phyloP scores from a whole-genome alignment of 1,140 invertebrate genomes.

The Calliphora vicina region DNA sequence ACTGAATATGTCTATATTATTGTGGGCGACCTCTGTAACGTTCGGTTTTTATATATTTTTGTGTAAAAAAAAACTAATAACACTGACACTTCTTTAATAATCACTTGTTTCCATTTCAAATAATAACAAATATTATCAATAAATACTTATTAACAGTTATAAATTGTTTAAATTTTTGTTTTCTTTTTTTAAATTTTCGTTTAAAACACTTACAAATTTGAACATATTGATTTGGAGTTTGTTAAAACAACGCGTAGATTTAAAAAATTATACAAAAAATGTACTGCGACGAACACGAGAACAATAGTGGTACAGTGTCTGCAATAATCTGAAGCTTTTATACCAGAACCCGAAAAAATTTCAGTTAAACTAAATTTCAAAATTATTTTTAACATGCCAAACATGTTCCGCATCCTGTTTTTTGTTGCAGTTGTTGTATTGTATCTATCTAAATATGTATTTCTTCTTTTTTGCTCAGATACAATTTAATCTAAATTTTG shows the following conservation, averaged over 20 bases:
- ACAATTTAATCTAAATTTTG: background rate
- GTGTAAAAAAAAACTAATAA: too few relatives aligned
- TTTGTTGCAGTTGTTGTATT: constrained; percentile 18
- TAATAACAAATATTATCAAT: too few relatives aligned
- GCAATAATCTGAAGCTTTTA: constrained; percentile 48
- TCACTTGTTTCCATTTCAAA: too few relatives aligned
- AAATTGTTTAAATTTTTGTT: too few relatives aligned
- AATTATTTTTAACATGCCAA: constrained; percentile 57
- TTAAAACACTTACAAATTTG: constrained; percentile 53
- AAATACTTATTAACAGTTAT: too few relatives aligned
- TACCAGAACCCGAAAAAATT: constrained; percentile 41
- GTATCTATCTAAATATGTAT: background rate
- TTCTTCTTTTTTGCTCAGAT: background rate
- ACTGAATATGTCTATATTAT: too few relatives aligned
- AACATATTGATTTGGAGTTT: constrained; percentile 45
- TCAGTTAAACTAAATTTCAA: constrained; percentile 36
- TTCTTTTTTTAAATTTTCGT: background rate
- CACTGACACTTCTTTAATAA: too few relatives aligned
- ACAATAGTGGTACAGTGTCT: constrained; percentile 35
- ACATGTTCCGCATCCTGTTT: constrained; percentile 59
- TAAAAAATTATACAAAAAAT: constrained; percentile 49
- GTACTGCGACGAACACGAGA: constrained; percentile 46
- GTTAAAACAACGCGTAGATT: constrained; percentile 37
- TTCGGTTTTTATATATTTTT: too few relatives aligned
- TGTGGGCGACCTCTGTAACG: too few relatives aligned